phyloP scores from a whole-genome alignment of 2,797 vertebrate genomes.

The Bucorvus abyssinicus region DNA sequence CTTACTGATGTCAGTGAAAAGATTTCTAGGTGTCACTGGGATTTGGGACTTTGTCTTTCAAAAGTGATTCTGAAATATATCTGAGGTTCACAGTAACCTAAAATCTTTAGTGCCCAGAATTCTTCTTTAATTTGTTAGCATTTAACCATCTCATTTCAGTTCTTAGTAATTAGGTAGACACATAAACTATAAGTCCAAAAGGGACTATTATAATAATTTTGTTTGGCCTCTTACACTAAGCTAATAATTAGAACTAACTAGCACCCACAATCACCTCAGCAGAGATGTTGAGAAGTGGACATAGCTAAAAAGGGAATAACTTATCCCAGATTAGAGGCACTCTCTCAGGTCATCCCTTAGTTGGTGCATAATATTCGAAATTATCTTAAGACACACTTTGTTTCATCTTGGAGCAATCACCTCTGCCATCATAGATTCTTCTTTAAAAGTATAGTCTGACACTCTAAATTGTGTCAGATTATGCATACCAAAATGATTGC shows the following conservation, averaged over 20 bases:
- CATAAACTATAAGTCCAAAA: not conserved
- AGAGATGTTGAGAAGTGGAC: not conserved
- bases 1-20: not conserved
- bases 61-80: not conserved
- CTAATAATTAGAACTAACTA: slow-evolving; percentile 22
- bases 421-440: not conserved
- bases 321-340: slow-evolving; percentile 7
- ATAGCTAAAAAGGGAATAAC: not conserved
- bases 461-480: not conserved
- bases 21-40: not conserved
- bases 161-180: not conserved
- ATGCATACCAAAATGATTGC: not conserved
- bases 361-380: not conserved
- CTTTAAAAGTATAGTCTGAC: not conserved
- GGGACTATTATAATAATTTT: not conserved
- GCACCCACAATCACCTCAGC: not conserved
- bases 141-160: not conserved
- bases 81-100: not conserved
- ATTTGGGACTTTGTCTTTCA: not conserved
- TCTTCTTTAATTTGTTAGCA: not conserved
- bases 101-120: not conserved
- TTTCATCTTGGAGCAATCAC: not conserved
- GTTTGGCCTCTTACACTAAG: not conserved
- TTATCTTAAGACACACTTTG: not conserved
- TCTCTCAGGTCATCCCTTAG: not conserved